These are phyloP conservation scores for Cynocephalus volans DNA, from an alignment of 2,113 vertebrate genomes.

Conservation along the genomic window DNA sequence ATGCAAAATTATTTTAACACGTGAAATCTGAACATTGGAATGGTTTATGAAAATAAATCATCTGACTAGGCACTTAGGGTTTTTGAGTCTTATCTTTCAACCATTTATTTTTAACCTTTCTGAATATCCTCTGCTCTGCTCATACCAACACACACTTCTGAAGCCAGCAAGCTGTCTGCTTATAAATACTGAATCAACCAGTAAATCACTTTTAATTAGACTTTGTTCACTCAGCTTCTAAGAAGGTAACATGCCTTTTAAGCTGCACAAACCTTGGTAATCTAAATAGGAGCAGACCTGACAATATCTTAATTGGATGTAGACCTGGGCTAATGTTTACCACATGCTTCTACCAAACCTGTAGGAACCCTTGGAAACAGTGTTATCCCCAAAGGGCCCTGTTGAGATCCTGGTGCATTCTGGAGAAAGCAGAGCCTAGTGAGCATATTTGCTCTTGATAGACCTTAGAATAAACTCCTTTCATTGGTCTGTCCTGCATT, in stretches of 20 bases:
- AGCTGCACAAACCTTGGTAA: conserved; percentile 49
- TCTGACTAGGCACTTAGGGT: conserved; percentile 26
- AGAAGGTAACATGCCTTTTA: conserved; percentile 59
- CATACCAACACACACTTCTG: conserved; percentile 32
- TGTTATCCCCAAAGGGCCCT: neutral
- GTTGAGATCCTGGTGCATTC: neutral
- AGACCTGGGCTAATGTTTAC: neutral
- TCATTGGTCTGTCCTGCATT: neutral
- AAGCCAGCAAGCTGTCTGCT: conserved; percentile 53
- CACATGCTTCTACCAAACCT: conserved; percentile 27
- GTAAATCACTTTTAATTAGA: conserved; percentile 75
- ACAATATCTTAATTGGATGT: conserved; percentile 57
- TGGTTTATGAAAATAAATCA: conserved; percentile 72
- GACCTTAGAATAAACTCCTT: neutral
- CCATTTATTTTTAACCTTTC: conserved; percentile 73
- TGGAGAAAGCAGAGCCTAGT: neutral
- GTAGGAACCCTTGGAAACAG: neutral
- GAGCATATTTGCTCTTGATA: neutral
- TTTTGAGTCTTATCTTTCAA: conserved; percentile 57
- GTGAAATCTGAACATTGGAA: conserved; percentile 44
- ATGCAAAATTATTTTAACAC: conserved; percentile 69
- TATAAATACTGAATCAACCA: conserved; percentile 67
- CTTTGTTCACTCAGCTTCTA: conserved; percentile 73
- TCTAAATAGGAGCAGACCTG: conserved; percentile 49
- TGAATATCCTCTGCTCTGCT: conserved; percentile 17